These are phyloP conservation scores for Theonella swinhoei DNA, from an alignment of 37 sponge, comb jelly and placozoan species.

Conservation along the genomic window DNA sequence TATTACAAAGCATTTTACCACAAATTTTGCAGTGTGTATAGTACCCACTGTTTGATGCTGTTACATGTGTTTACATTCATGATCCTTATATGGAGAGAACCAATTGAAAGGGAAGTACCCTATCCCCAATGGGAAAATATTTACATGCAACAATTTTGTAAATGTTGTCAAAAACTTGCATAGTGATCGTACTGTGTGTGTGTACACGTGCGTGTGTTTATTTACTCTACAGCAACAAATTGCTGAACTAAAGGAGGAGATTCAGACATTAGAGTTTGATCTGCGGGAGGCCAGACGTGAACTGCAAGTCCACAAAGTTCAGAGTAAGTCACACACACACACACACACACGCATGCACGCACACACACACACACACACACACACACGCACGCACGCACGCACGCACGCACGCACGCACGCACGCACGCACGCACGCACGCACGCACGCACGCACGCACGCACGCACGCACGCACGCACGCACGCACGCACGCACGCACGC, in stretches of 20 bases:
- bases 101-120: too few relatives aligned
- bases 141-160: too few relatives aligned
- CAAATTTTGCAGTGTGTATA: too few relatives aligned
- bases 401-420: not conserved
- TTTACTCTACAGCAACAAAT: not conserved
- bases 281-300: not conserved
- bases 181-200: not conserved
- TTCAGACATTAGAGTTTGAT: not conserved
- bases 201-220: not conserved
- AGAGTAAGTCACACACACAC: not conserved
- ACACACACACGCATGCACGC: not conserved
- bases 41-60: too few relatives aligned
- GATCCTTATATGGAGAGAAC: too few relatives aligned
- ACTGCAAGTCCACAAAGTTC: not conserved
- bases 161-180: too few relatives aligned
- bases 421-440: not conserved
- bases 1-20: too few relatives aligned
- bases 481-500: too few relatives aligned
- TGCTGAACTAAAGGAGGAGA: not conserved
- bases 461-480: not conserved
- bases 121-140: too few relatives aligned
- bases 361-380: not conserved
- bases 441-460: not conserved
- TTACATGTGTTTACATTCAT: too few relatives aligned
- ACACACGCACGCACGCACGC: not conserved